These are phyloP conservation scores for Drosophila watanabei DNA, from an alignment of 1,140 invertebrate genomes.

Conservation along the genomic window DNA sequence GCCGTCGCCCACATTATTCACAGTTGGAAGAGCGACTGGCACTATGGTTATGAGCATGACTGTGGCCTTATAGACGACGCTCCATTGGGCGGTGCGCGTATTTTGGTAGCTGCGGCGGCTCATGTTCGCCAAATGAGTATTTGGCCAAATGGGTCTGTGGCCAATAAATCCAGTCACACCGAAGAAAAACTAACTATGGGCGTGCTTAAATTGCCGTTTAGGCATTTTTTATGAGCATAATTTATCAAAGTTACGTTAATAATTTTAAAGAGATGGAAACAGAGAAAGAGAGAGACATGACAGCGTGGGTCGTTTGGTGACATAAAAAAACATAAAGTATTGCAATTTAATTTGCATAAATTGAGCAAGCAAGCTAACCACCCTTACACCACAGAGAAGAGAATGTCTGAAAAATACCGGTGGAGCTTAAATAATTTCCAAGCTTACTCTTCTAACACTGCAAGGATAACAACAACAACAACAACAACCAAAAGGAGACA, in stretches of 20 bases:
- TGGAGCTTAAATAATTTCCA: constrained; percentile 76
- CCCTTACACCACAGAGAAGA: constrained; percentile 18
- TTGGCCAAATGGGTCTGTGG: constrained; percentile 72
- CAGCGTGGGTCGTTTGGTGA: constrained; percentile 56
- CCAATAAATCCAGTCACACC: constrained; percentile 66
- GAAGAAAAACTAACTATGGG: constrained; percentile 68
- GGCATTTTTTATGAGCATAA: constrained; percentile 82
- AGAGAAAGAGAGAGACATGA: constrained; percentile 7
- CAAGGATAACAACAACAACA: constrained; percentile 46
- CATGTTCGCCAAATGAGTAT: constrained; percentile 70
- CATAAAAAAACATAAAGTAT: constrained; percentile 74
- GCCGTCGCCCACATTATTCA: constrained; percentile 25
- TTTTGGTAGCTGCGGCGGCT: constrained; percentile 73
- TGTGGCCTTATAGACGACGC: constrained; percentile 12
- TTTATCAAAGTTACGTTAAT: constrained; percentile 83
- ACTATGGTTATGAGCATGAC: constrained; percentile 46
- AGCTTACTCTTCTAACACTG: constrained; percentile 76
- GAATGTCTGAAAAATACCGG: constrained; percentile 70
- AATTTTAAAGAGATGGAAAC: constrained; percentile 46
- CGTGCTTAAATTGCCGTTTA: constrained; percentile 83
- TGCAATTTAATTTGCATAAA: constrained; percentile 84
- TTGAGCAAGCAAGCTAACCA: constrained; percentile 61
- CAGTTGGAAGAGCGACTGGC: constrained; percentile 34
- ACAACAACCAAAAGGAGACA: constrained; percentile 14
- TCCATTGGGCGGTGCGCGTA: constrained; percentile 64